These are phyloP conservation scores for Arbacia lixula DNA, from an alignment of 53 echinoderm and acorn worm genomes.

Conservation along the genomic window DNA sequence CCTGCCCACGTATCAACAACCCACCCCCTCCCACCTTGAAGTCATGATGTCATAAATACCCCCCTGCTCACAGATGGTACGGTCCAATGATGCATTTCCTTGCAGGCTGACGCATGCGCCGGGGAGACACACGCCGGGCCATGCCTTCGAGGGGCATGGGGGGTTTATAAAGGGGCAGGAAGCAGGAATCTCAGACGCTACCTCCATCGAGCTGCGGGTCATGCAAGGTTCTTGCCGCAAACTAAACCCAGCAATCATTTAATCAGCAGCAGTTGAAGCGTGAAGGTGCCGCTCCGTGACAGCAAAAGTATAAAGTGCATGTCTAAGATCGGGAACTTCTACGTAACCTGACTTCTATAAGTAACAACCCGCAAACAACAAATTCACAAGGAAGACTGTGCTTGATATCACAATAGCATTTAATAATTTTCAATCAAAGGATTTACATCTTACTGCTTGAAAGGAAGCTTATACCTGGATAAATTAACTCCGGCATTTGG, in stretches of 20 bases:
- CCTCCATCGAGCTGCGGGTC: constrained; percentile 8
- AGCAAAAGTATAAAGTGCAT: too few relatives aligned
- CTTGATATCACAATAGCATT: too few relatives aligned
- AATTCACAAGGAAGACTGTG: too few relatives aligned
- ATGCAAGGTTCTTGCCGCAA: constrained; percentile 23
- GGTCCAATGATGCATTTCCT: constrained; percentile 40
- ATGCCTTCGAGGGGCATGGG: neutral
- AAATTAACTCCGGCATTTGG: too few relatives aligned
- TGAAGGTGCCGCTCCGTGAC: constrained; percentile 29
- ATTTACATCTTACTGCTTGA: too few relatives aligned
- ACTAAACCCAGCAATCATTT: constrained; percentile 10
- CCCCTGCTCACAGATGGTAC: constrained; percentile 16
- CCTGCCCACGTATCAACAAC: too few relatives aligned
- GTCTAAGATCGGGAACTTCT: too few relatives aligned
- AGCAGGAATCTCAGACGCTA: constrained; percentile 5
- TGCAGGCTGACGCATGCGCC: constrained; percentile 25
- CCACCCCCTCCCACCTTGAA: constrained; percentile 23
- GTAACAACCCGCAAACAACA: too few relatives aligned
- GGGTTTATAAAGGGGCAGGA: neutral
- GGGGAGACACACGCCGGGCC: neutral
- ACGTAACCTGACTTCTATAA: too few relatives aligned
- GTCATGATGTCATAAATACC: neutral
- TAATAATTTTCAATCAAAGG: too few relatives aligned
- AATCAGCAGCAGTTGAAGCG: constrained; percentile 19
- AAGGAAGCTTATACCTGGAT: too few relatives aligned